These are phyloP conservation scores for Tragulus kanchil DNA, from an alignment of 2,113 vertebrate genomes.

Conservation along the genomic window DNA sequence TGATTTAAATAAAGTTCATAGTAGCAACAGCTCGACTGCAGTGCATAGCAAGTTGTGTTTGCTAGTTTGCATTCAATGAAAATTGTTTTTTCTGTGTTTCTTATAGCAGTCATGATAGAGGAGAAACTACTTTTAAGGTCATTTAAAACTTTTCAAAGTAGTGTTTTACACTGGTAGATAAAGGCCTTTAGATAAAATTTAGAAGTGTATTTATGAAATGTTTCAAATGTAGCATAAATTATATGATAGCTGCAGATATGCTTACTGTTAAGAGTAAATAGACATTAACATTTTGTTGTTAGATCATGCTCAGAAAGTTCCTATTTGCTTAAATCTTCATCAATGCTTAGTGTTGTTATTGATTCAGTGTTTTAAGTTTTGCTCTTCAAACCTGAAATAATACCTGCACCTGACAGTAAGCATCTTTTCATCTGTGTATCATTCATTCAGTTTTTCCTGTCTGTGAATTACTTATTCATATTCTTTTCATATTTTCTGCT, in stretches of 20 bases:
- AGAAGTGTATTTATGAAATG: neutral
- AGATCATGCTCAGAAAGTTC: neutral
- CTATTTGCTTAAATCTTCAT: neutral
- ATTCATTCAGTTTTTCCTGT: neutral
- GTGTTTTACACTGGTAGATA: neutral
- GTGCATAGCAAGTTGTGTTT: neutral
- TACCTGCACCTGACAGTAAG: neutral
- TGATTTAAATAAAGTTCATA: neutral
- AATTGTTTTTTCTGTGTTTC: neutral
- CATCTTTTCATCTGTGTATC: neutral
- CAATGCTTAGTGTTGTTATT: neutral
- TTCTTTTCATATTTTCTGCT: neutral
- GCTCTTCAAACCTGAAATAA: neutral
- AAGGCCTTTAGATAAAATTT: neutral
- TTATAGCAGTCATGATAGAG: neutral
- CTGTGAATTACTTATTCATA: neutral
- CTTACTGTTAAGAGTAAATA: neutral
- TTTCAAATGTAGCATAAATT: neutral
- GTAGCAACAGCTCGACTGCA: neutral
- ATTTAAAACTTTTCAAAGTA: neutral
- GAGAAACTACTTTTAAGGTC: neutral
- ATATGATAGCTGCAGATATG: neutral
- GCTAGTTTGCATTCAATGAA: conserved; percentile 17
- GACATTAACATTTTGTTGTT: conserved; percentile 22
- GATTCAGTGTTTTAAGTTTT: neutral